These are phyloP conservation scores for Vulpes ferrilata DNA, from an alignment of 2,113 vertebrate species.

Conservation along the genomic window DNA sequence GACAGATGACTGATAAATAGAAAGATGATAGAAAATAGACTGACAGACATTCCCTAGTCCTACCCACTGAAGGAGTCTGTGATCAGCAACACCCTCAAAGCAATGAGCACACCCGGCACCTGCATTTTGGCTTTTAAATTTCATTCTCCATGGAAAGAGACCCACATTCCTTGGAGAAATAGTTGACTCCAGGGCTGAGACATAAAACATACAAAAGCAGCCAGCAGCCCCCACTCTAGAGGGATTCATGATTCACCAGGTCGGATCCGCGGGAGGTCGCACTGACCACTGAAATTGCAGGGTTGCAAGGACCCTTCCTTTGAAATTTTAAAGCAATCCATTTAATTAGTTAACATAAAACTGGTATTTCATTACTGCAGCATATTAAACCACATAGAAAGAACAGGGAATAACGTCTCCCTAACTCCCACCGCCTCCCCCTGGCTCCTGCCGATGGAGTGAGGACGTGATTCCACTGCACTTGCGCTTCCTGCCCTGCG, in stretches of 20 bases:
- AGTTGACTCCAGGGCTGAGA: not conserved
- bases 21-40: not conserved
- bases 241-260: not conserved
- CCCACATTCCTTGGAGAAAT: not conserved
- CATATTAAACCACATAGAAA: not conserved
- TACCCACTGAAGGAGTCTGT: not conserved
- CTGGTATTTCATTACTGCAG: not conserved
- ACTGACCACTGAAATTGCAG: not conserved
- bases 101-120: not conserved
- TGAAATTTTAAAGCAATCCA: not conserved
- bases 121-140: not conserved
- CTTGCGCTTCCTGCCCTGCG: not conserved
- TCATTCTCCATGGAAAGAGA: not conserved
- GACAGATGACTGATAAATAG: no score
- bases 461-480: no score
- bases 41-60: not conserved
- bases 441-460: no score
- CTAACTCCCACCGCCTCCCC: not conserved
- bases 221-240: not conserved
- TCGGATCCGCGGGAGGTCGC: accelerated
- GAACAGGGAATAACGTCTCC: not conserved
- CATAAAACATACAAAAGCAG: not conserved
- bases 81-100: not conserved
- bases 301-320: not conserved
- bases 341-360: not conserved